Conservation (phyloP, 2,888 invertebrate genomes). For the Dryocosmus kuriphilus region DNA sequence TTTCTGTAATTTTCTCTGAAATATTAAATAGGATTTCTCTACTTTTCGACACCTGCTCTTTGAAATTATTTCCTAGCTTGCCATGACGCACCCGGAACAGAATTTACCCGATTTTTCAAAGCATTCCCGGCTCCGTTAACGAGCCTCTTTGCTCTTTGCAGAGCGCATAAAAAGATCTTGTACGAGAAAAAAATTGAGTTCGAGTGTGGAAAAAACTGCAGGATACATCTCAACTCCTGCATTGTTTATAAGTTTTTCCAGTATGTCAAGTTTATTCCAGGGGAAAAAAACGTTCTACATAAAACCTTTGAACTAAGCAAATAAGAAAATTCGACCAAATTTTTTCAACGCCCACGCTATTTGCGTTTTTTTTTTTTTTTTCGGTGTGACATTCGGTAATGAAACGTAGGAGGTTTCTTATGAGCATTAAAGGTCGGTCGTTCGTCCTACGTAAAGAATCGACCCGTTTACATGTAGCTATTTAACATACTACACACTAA, state of each 20-base stretch:
- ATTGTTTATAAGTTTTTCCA: too few species aligned
- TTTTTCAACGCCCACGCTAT: background rate
- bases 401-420: conserved; percentile 8
- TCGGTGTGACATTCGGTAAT: background rate
- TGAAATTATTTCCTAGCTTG: conserved; percentile 9
- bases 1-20: background rate
- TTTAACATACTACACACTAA: conserved; percentile 15
- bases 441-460: conserved; percentile 9
- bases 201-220: conserved; percentile 1
- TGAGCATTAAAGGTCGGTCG: conserved; percentile 10
- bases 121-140: conserved; percentile 6
- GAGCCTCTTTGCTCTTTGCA: background rate
- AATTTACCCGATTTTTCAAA: conserved; percentile 30
- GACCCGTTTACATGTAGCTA: background rate
- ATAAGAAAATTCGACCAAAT: background rate
- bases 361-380: background rate
- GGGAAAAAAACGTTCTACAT: background rate
- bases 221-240: too few species aligned
- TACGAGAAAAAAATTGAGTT: conserved; percentile 12
- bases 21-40: conserved; percentile 23
- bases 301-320: background rate
- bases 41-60: conserved; percentile 21
- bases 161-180: background rate
- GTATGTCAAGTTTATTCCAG: background rate
- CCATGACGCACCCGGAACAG: background rate